Base-by-base conservation (phyloP, 2,888 invertebrate genomes). In the Drosophila monieri region DNA sequence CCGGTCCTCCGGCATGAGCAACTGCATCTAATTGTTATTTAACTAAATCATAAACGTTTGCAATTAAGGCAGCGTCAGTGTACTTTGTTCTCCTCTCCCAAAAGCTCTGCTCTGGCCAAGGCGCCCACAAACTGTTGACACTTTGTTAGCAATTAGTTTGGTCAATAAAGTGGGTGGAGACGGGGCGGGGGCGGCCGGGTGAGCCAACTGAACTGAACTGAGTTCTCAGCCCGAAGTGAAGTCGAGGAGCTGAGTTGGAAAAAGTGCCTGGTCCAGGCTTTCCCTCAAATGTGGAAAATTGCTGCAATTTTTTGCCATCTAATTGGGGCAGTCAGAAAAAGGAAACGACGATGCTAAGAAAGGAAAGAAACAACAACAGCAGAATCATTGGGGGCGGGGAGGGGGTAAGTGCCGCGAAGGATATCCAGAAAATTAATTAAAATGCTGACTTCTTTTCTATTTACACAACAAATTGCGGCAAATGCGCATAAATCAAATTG, bases 401-500 rank as follows among this genome's bases (percentile, higher is more conserved):
- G 32, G 43, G 12, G 1, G 15, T 39, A 15, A 18, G 12, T 5
- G 14, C 1, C 9, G 37, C 18, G 10, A 10, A 35, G 10, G 18
- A 18, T 21, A 6, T 51, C 47, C 46, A 46, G 46, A 85, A 80
- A 74, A 80, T 85, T 88, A 88, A 84, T 88, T 88, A 85, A 84
- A 88, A 76, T 74, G 62, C 80, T 73, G 70, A 60, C 79, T 66
- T 79, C 70, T 70, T 85, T 81, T 73, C 66, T 86, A 78, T 81
- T 81, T 85, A 70, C 88, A 80, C 80, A 84, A 76, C 84, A 80
- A 88, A 84, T 84, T 86, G 80, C 78, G 77, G 72, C 78, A 85
- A 84, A 83, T 85, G 86, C 72, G 86, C 84, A 84, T 84, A 84
- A 84, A 84, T 84, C 88, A 84, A 83, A 78, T 78, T 75, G 77